These are phyloP conservation scores for Acronicta alni DNA, from an alignment of 2,888 invertebrate genomes.

Conservation along the genomic window DNA sequence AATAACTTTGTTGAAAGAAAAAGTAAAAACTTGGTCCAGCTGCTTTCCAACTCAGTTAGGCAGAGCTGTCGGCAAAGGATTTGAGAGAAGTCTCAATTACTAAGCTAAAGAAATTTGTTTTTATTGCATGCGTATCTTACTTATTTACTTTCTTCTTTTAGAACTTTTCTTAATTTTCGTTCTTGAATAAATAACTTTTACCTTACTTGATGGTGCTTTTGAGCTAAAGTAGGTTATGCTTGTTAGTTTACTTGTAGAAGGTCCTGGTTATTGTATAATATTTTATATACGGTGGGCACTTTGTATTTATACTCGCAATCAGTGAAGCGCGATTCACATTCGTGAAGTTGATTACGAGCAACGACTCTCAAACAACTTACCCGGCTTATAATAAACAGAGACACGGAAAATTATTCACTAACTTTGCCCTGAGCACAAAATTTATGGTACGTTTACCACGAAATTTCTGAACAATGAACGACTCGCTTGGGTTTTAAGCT, in stretches of 20 bases:
- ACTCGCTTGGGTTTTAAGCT: slow-evolving; percentile 83
- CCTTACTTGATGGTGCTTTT: slow-evolving; percentile 22
- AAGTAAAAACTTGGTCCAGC: slow-evolving; percentile 70
- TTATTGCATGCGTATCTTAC: slow-evolving; percentile 70
- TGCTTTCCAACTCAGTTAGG: slow-evolving; percentile 76
- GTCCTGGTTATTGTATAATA: slow-evolving; percentile 11
- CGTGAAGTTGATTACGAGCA: slow-evolving; percentile 79
- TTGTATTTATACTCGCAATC: slow-evolving; percentile 60
- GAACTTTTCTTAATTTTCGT: slow-evolving; percentile 53
- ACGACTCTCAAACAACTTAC: slow-evolving; percentile 80
- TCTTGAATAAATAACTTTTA: slow-evolving; percentile 37
- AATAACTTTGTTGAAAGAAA: slow-evolving; percentile 72
- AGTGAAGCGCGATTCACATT: slow-evolving; percentile 73
- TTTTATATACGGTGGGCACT: slow-evolving; percentile 16
- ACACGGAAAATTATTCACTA: slow-evolving; percentile 87
- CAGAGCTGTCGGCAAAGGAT: slow-evolving; percentile 77
- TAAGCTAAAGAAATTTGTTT: slow-evolving; percentile 70
- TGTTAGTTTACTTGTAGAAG: slow-evolving; percentile 1
- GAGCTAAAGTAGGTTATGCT: not conserved
- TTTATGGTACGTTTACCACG: slow-evolving; percentile 87
- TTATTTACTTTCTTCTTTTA: slow-evolving; percentile 56
- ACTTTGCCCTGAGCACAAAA: slow-evolving; percentile 83
- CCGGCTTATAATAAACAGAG: slow-evolving; percentile 87
- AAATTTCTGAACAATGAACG: slow-evolving; percentile 86
- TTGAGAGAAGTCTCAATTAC: slow-evolving; percentile 79